Conservation (phyloP, 1,140 invertebrate species). For the Hylyphantes graminicola region DNA sequence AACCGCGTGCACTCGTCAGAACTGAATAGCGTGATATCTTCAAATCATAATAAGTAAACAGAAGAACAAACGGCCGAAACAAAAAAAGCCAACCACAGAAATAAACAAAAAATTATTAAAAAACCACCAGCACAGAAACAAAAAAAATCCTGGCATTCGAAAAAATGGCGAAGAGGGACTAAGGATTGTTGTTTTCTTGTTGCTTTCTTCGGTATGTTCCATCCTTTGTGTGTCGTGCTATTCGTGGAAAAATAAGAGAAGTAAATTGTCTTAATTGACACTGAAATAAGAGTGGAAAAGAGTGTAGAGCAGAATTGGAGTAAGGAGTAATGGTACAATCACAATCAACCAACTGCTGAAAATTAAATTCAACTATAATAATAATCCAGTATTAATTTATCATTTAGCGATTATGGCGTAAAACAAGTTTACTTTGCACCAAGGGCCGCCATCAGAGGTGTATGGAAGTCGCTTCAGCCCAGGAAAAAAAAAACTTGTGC, state of each 20-base stretch:
- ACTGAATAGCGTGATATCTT: conserved; percentile 35
- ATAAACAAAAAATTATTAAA: conserved; percentile 7
- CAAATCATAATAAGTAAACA: conserved; percentile 33
- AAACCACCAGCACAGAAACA: conserved; percentile 3
- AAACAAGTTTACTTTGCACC: no score
- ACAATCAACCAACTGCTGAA: background rate
- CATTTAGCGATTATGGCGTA: no score
- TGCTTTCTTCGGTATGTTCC: background rate
- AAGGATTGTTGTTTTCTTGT: background rate
- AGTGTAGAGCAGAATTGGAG: background rate
- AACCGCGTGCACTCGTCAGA: conserved; percentile 14
- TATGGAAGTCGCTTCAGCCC: no score
- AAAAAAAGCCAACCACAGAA: background rate
- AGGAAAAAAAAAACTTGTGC: no score
- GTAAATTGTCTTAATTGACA: conserved; percentile 15
- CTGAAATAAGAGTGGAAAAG: background rate
- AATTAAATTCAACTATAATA: background rate
- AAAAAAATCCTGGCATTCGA: conserved; percentile 29
- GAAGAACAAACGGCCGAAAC: conserved; percentile 15
- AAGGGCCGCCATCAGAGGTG: no score
- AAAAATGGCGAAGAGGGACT: background rate
- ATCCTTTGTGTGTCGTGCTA: conserved; percentile 15
- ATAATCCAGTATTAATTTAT: no score
- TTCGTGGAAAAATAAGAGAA: background rate
- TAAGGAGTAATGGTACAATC: background rate